These are phyloP conservation scores for Cyprinodon diabolis DNA, from an alignment of 2,797 vertebrate species.

Conservation along the genomic window DNA sequence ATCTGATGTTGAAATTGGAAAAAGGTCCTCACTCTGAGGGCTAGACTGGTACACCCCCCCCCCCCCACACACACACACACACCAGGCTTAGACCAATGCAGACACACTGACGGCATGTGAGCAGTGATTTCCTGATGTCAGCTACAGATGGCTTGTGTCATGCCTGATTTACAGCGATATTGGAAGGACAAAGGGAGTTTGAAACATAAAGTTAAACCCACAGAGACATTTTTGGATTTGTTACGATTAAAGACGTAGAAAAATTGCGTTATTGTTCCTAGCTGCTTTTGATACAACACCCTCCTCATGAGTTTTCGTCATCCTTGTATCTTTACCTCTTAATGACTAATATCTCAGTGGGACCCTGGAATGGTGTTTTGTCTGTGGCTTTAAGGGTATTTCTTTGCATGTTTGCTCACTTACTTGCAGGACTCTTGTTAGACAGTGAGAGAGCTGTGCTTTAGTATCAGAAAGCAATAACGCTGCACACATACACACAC, in stretches of 20 bases:
- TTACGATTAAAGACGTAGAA: no score
- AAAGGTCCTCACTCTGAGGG: no score
- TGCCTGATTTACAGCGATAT: conserved; percentile 52
- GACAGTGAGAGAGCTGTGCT: conserved; percentile 31
- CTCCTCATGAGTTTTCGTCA: no score
- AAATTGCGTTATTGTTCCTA: no score
- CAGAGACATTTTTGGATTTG: background rate
- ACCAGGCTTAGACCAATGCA: conserved; percentile 35
- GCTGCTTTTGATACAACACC: no score
- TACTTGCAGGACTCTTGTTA: conserved; percentile 7
- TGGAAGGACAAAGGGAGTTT: conserved; percentile 12
- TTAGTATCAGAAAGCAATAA: conserved; percentile 31
- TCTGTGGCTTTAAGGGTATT: conserved; percentile 27
- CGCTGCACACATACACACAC: conserved; percentile 27
- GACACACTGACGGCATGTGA: conserved; percentile 59
- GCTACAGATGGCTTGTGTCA: conserved; percentile 64
- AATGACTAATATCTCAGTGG: no score
- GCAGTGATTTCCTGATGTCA: conserved; percentile 70
- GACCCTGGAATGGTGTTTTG: background rate
- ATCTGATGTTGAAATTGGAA: no score
- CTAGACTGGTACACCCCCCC: no score
- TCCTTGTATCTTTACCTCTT: no score
- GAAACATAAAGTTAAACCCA: conserved; percentile 16
- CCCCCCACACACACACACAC: no score
- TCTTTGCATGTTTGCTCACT: conserved; percentile 24